Base-by-base conservation (phyloP, 2,888 invertebrate species). In the Cryptus viduatorius region DNA sequence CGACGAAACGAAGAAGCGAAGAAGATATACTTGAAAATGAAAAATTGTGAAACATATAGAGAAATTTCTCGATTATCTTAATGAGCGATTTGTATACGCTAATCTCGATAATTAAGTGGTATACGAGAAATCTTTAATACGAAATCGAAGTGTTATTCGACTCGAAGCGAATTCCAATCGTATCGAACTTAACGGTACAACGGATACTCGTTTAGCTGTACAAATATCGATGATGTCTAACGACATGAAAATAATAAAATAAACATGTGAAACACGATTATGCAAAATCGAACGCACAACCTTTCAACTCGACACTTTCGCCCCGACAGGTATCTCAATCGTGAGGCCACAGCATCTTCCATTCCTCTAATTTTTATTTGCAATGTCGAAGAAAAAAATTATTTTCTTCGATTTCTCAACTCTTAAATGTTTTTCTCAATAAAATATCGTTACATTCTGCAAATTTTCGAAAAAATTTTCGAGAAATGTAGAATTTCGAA, bases 81-180 rank as follows among this genome's bases (percentile, higher is more conserved):
- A 81, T 71, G 29, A 61, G 44, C 48, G 53, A 65, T 82, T 71
- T 65, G 46, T 71, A 77, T 76, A 53, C 67, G 8, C n/a, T 48
- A 68, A 48, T 68, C 50, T 29, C 53, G 31, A 65, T 53, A 53
- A 50, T 50, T 71, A 14, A 19, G 24, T 37, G 73, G 67, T 50
- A 69, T 48, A 42, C 46, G 24, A 68, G 24, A 19, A 67, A 16
- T 37, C 12, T 31, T 67, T 67, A 73, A 80, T 67, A 73, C 19
- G 53, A 67, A 65, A 80, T 67, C 8, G 24, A 48, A 29, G 29
- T 29, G 31, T 19, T 24, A 29, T 10, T 29, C 1, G 31, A 31
- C 10, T 4, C 59, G 19, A 24, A 56, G 56, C 24, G 59, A 61
- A 61, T 61, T 61, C 59, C 59, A 14, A 29, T 14, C 59, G 59